Evolutionary conservation across 2,797 vertebrate genomes (phyloP), one percentile per base, ranked within the genome.

Genomic region (Cottoperca gobio): DNA sequence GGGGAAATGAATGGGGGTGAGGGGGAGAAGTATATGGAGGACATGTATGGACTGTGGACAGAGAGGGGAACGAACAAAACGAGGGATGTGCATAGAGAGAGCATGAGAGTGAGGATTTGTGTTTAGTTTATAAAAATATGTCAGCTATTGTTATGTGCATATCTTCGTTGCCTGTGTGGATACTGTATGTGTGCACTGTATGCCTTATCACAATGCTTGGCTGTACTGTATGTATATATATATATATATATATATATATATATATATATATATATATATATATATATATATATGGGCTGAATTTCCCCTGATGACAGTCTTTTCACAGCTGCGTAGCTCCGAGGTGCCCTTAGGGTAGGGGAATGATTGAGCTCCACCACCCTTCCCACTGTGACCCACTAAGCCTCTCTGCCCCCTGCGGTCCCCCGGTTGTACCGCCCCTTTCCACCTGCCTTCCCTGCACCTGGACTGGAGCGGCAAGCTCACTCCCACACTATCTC

Each of bases 341-440:
- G 62, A 88, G 77, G 70, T 79, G 49, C 76, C 89, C 79, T 89
- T 23, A 78, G 87, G 88, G 80, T 81, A 77, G 67, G 35, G 24
- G 62, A 53, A 83, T 86, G 91, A 93, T 91, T 92, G 92, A 91
- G 87, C 76, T 74, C 75, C 70, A 82, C 85, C 84, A 86, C 83
- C 86, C 84, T 89, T 77, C 72, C 66, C 75, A 86, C 76, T 73
- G 76, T 81, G 85, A 89, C 90, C 85, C 82, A 75, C 81, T 74
- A 86, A 86, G 79, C 76, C 87, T 78, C 59, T 58, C 35, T 83
- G 73, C 74, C 76, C 84, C 76, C 45, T n/a, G 40, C 16, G 68
- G 73, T 90, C 83, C 76, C 73, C 50, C 52, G 78, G 74, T 76
- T 61, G 76, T 81, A 45, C 73, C 35, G 28, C 77, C 85, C 53